Base-by-base conservation (phyloP, 2,113 vertebrate genomes). In the Phaethornis superciliosus region DNA sequence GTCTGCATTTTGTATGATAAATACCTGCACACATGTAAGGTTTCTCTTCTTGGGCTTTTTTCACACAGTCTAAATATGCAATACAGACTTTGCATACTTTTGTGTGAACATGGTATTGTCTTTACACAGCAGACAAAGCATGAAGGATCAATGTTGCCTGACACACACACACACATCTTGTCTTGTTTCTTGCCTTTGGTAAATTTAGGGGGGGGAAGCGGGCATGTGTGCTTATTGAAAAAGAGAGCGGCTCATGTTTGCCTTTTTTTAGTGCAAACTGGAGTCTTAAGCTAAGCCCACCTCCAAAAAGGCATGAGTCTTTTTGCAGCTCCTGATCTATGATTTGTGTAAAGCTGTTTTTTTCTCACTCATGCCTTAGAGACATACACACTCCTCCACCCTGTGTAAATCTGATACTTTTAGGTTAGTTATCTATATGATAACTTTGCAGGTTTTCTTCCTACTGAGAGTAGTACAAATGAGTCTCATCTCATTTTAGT, bases 201-300 rank as follows among this genome's bases (percentile, higher is more conserved):
- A 46, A 1, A 56, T 81, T 63, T 54, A 49, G 15, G 4, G 18
- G 12, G n/a, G 4, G 26, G 58, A 33, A 52, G 42, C 58, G 69
- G 22, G 14, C 13, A 6, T 10, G 26, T 70, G n/a, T 78, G 18
- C 32, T 40, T 33, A 2, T 1, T 3, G 26, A 67, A 46, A 14
- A 4, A 55, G 27, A n/a, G 30, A 83, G 22, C 55, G 55, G 17
- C 42, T 90, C 0, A 0, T 40, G n/a, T n/a, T 74, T 0, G 0
- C 21, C 18, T 59, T 54, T 47, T 47, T 37, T 27, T 52, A 79
- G 40, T 63, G 44, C 20, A 70, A 65, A 28, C 17, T 58, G 37
- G 56, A 42, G 22, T 54, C 55, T 67, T 67, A n/a, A 80, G 44
- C 27, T 77, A 32, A 81, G 23, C 7, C 20, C 9, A 15, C 4